Evolutionary conservation across 2,113 vertebrate genomes (phyloP).

Genomic region (Rhynchopsitta pachyrhyncha): DNA sequence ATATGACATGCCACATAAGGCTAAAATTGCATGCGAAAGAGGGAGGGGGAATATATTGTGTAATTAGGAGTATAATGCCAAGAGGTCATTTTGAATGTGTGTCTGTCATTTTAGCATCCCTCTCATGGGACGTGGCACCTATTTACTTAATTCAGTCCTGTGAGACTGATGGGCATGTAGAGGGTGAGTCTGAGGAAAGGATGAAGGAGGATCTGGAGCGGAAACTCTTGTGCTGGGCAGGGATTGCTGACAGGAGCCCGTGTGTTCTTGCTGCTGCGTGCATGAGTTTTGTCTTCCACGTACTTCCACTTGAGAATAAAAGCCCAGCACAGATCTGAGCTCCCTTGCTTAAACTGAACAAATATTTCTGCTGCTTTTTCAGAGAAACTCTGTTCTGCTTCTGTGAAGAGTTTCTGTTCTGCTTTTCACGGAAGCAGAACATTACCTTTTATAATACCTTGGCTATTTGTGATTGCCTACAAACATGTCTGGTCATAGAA

Average conservation of each 20-base stretch:
- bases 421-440: neutral
- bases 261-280: rapidly evolving
- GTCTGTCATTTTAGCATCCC: neutral
- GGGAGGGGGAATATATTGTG: neutral
- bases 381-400: neutral
- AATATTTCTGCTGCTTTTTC: neutral
- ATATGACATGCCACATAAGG: neutral
- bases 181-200: neutral
- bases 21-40: neutral
- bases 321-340: neutral
- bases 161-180: neutral
- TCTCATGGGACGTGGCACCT: neutral
- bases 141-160: neutral
- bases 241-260: neutral
- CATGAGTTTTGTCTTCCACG: rapidly evolving
- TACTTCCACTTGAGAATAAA: neutral
- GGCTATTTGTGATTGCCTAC: neutral
- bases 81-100: neutral
- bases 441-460: neutral
- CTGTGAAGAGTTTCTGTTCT: neutral
- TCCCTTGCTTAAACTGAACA: neutral
- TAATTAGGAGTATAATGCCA: neutral
- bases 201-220: conserved; percentile 11
- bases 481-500: neutral
- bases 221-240: neutral